Evolutionary conservation across 1,140 invertebrate species (phyloP), one percentile per base, ranked within the genome.

Genomic region (Drosophila parabipectinata): DNA sequence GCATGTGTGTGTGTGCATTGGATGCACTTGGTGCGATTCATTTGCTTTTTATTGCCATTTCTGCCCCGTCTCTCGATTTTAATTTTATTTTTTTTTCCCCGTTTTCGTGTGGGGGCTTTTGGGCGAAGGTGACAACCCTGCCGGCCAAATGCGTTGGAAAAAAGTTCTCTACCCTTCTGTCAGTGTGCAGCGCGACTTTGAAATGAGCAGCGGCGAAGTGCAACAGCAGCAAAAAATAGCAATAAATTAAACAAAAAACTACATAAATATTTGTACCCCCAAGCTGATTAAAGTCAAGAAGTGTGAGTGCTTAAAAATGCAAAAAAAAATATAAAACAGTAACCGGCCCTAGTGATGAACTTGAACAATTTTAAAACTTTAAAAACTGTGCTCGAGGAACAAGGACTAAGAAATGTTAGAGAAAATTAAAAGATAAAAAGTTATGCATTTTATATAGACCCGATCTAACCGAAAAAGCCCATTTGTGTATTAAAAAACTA

Each of bases 141-240:
- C 66, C 30, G 62, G 18, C 37, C 44, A 37, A 76, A 66, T 59
- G 54, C 77, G 82, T 81, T 87, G 78, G 82, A 75, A 44, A 79
- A 87, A 90, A 88, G 80, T 84, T 90, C 88, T 90, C 83, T 90
- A 90, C 88, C 88, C 88, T 84, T 90, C 90, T 79, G 78, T 69
- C 88, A 90, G 88, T 90, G 73, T 72, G 77, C 72, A 88, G 74
- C 88, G 88, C 77, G 83, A 90, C 83, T 90, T 90, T 90, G 88
- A 74, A 90, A 78, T 77, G 84, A 81, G 60, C 75, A 62, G 39
- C 55, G 52, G 52, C 52, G n/a, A 51, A 76, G 45, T 57, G 50
- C 58, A 72, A 44, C 55, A 26, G 48, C 9, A 39, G 45, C n/a
- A 50, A 62, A 18, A 32, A 24, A 15, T 28, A 2, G n/a, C 59